A percentile compares a stretch with the other conserved stretches of the same genome.
These are phyloP conservation scores for Calosoma granatense DNA, from an alignment of 1,140 invertebrate genomes.

Conservation along the genomic window DNA sequence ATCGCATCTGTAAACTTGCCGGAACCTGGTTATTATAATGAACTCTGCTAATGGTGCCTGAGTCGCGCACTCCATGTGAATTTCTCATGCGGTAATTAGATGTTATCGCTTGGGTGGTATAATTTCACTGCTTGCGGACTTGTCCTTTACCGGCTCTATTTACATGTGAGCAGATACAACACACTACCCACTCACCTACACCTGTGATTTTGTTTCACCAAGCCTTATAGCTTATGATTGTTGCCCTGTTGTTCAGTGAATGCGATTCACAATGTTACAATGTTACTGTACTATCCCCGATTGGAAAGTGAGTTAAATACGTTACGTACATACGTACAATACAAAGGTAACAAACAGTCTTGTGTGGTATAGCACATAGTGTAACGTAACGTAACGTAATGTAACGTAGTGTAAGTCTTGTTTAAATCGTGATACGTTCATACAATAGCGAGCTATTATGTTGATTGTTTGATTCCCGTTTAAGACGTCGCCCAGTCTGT, in stretches of 20 bases:
- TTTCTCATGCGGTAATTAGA: not conserved
- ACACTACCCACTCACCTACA: too few relatives aligned
- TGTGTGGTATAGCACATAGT: not conserved
- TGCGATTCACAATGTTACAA: too few relatives aligned
- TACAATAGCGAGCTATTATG: not conserved
- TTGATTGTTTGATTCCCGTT: constrained; percentile 2
- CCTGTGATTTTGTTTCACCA: too few relatives aligned
- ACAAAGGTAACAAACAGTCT: not conserved
- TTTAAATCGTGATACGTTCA: too few relatives aligned
- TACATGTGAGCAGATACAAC: too few relatives aligned
- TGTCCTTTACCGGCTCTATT: not conserved
- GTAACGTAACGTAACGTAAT: not conserved
- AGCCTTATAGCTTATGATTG: too few relatives aligned
- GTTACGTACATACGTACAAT: not conserved
- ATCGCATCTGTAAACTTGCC: too few relatives aligned
- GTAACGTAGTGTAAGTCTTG: not conserved
- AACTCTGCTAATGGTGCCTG: not conserved
- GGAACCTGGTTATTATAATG: too few relatives aligned
- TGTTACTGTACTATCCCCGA: too few relatives aligned
- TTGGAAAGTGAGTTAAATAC: too few relatives aligned
- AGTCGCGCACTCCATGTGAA: not conserved
- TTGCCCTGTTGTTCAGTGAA: too few relatives aligned
- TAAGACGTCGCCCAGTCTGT: not conserved
- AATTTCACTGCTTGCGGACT: not conserved
- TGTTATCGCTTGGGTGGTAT: not conserved